Evolutionary conservation across 2,797 vertebrate species (phyloP).

Genomic region (Acrossocheilus fasciatus): DNA sequence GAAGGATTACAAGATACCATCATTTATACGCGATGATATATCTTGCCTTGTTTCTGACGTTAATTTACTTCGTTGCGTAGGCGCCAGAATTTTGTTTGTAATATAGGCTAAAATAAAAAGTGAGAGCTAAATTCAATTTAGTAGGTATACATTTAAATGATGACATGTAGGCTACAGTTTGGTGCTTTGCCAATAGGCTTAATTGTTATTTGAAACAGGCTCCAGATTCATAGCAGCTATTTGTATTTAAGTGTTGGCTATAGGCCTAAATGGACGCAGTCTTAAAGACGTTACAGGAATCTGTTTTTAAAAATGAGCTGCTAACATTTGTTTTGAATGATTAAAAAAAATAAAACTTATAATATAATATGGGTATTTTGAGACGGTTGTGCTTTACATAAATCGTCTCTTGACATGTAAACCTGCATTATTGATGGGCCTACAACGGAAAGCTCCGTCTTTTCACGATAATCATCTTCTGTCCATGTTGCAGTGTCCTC

Average conservation of each 20-base stretch:
- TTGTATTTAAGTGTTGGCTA: background rate
- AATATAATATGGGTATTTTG: background rate
- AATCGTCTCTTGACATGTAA: background rate
- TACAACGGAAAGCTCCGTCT: background rate
- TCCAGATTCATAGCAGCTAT: background rate
- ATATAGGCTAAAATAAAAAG: background rate
- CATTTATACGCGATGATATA: background rate
- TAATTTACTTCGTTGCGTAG: background rate
- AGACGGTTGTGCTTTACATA: background rate
- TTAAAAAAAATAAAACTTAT: background rate
- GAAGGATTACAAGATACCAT: background rate
- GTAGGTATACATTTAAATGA: background rate
- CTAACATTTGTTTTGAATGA: background rate
- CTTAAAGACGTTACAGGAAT: background rate
- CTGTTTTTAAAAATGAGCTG: background rate
- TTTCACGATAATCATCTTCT: no score
- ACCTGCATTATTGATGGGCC: conserved; percentile 8
- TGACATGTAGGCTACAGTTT: background rate
- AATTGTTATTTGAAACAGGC: background rate
- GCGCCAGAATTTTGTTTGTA: background rate
- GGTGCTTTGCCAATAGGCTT: background rate
- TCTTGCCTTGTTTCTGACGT: background rate
- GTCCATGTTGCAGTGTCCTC: background rate
- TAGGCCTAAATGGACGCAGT: background rate
- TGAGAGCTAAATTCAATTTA: background rate